phyloP scores from a whole-genome alignment of 2,113 vertebrate genomes.

The Engystomops pustulosus region DNA sequence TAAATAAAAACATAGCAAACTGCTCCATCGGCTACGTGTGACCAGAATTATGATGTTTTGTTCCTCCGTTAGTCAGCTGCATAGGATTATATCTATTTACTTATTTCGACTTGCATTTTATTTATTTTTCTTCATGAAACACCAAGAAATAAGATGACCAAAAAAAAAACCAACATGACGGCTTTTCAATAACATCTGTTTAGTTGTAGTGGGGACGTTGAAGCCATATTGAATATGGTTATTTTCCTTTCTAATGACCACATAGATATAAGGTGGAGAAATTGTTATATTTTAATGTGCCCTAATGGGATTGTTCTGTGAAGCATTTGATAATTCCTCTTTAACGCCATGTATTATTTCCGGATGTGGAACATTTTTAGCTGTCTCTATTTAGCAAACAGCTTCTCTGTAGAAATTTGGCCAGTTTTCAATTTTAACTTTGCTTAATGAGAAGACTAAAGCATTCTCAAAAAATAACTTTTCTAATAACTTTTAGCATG shows the following conservation, averaged over 20 bases:
- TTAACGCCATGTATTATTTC: neutral
- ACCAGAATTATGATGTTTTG: conserved; percentile 7
- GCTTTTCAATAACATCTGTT: too few relatives aligned
- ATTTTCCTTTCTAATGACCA: neutral
- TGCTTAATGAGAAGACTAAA: too few relatives aligned
- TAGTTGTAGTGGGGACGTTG: too few relatives aligned
- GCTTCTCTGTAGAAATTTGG: neutral
- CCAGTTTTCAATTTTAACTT: neutral
- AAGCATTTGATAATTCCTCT: neutral
- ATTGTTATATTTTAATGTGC: neutral
- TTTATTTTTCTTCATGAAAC: neutral
- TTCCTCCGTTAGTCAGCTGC: neutral
- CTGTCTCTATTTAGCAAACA: neutral
- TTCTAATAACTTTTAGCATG: too few relatives aligned
- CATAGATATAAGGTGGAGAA: too few relatives aligned
- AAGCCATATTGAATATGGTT: too few relatives aligned
- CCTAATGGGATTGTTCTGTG: neutral
- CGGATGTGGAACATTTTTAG: neutral
- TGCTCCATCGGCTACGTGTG: neutral
- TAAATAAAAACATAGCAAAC: neutral
- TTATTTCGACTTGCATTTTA: neutral
- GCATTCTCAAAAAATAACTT: too few relatives aligned
- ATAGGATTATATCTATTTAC: neutral
- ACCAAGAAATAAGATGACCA: too few relatives aligned
- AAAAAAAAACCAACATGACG: too few relatives aligned